phyloP scores from a whole-genome alignment of 2,797 vertebrate genomes.

The Mormyrus proboscirostris region DNA sequence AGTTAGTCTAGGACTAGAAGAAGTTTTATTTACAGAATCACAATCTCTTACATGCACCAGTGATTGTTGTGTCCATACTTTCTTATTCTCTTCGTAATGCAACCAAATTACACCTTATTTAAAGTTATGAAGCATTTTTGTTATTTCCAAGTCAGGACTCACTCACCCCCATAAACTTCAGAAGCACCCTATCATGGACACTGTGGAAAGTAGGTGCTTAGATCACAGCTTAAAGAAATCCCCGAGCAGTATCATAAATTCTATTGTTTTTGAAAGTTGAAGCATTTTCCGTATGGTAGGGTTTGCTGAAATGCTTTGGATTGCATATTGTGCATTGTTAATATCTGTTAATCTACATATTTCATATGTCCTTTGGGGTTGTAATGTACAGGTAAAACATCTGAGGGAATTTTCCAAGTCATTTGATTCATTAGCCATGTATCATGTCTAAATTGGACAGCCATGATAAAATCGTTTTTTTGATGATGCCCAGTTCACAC shows the following conservation, averaged over 20 bases:
- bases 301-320: neutral
- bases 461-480: slow-evolving; percentile 11
- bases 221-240: neutral
- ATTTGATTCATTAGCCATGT: slow-evolving; percentile 15
- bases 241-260: neutral
- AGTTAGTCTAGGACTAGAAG: neutral
- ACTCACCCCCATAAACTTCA: neutral
- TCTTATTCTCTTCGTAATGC: neutral
- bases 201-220: neutral
- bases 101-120: neutral
- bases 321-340: neutral
- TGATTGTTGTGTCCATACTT: neutral
- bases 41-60: neutral
- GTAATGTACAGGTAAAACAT: neutral
- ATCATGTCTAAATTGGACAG: slow-evolving; percentile 13
- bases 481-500: neutral
- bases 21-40: neutral
- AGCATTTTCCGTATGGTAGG: neutral
- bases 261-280: neutral
- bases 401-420: slow-evolving; percentile 6
- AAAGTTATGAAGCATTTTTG: neutral
- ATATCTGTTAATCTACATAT: neutral
- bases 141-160: neutral
- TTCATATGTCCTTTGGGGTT: neutral
- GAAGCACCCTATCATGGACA: neutral